A percentile compares a stretch with the other conserved stretches of the same genome.
Conservation (phyloP, 2,797 vertebrate genomes). For the Erpetoichthys calabaricus region DNA sequence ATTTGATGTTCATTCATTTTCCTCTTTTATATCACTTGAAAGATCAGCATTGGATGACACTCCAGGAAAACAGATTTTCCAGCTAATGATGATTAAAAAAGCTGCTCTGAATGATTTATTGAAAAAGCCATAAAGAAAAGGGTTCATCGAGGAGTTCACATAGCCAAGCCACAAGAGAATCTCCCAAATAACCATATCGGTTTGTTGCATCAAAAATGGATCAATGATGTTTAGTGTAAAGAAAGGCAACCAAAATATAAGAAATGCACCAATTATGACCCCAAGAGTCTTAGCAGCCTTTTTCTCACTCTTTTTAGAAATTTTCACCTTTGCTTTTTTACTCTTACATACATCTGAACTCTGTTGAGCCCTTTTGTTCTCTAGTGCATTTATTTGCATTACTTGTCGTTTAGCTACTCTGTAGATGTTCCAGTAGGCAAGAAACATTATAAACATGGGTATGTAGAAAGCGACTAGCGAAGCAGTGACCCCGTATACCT, state of each 20-base stretch:
- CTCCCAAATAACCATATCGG: constrained; percentile 47
- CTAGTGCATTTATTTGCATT: constrained; percentile 55
- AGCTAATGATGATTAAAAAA: constrained; percentile 57
- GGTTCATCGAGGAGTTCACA: constrained; percentile 62
- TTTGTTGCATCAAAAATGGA: constrained; percentile 53
- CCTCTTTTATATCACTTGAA: constrained; percentile 44
- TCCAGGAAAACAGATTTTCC: constrained; percentile 45
- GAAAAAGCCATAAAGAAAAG: constrained; percentile 57
- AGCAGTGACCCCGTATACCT: constrained; percentile 49
- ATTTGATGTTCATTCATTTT: constrained; percentile 28
- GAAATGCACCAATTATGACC: constrained; percentile 61
- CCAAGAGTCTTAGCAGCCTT: constrained; percentile 63
- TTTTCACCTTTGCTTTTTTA: constrained; percentile 49
- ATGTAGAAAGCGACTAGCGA: constrained; percentile 59
- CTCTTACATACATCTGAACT: constrained; percentile 39
- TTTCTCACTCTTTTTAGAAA: constrained; percentile 44
- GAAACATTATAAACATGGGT: constrained; percentile 52
- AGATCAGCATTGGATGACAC: constrained; percentile 45
- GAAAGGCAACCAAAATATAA: constrained; percentile 63
- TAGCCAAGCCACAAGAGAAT: constrained; percentile 61
- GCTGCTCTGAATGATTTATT: constrained; percentile 58
- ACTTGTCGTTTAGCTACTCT: constrained; percentile 57
- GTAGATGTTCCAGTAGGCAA: constrained; percentile 64
- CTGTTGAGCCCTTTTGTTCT: constrained; percentile 45
- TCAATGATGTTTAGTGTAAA: constrained; percentile 60